Evolutionary conservation across 2,113 vertebrate genomes (phyloP), one percentile per base, ranked within the genome.

Genomic region (Psophia crepitans): DNA sequence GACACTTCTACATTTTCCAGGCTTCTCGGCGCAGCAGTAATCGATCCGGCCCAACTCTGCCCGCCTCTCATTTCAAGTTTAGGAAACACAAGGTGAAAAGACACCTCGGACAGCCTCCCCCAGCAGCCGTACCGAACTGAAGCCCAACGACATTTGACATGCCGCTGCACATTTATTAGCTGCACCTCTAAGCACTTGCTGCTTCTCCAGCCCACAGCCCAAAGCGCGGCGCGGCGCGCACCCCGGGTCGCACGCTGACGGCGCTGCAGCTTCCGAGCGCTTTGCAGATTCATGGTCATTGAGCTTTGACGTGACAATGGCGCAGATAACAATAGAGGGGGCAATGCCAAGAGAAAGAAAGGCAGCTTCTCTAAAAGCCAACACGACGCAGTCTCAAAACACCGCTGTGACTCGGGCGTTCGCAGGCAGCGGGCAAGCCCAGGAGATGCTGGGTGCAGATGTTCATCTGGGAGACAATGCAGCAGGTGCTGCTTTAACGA

Each of bases 91-190:
- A 1, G 14, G 24, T 65, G 71, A 48, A n/a, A 37, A 65, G 51
- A 39, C 26, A 35, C 30, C n/a, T 26, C 43, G 2, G 49, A 4
- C 9, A 37, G 57, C 37, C 26, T 27, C 39, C 64, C 57, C 51
- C 66, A 60, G 33, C 51, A 53, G 44, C 37, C 16, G 5, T 0
- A 12, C 11, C 1, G 0, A n/a, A 12, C 8, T 8, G 58, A 73
- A 73, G 18, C 3, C 79, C 44, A 3, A 43, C 32, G 7, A 8
- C 30, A 21, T 2, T 2, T 14, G n/a, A 43, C 5, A 5, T 2
- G 51, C 43, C 23, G 37, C 69, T 65, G 27, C 39, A 6, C 12
- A 2, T 77, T 54, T 13, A 30, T n/a, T 11, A 48, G 64, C 46
- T 16, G 14, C 6, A 8, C 21, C 33, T 43, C 69, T 19, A 46